These are phyloP conservation scores for Epinotia nisella DNA, from an alignment of 2,888 invertebrate genomes.

Conservation along the genomic window DNA sequence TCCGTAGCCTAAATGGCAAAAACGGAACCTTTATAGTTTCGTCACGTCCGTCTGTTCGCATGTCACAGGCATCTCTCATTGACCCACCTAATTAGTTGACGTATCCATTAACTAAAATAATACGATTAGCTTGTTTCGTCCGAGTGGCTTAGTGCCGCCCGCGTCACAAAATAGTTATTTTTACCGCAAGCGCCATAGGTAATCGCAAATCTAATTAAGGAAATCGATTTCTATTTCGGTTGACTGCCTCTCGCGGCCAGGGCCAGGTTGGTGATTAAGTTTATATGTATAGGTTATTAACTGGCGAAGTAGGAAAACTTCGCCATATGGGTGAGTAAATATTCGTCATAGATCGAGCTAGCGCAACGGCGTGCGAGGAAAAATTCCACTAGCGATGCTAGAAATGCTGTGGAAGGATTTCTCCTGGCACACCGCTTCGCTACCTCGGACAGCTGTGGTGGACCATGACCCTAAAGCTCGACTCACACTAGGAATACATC, in stretches of 20 bases:
- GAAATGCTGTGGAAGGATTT: background rate
- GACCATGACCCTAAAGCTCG: too few relatives aligned
- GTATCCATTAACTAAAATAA: background rate
- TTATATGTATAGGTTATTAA: background rate
- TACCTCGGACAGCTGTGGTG: too few relatives aligned
- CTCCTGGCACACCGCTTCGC: background rate
- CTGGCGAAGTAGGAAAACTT: too few relatives aligned
- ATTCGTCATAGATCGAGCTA: too few relatives aligned
- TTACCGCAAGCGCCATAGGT: constrained; percentile 7
- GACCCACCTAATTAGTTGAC: background rate
- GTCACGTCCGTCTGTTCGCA: too few relatives aligned
- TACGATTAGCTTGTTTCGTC: constrained; percentile 2
- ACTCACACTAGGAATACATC: too few relatives aligned
- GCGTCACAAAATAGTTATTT: constrained; percentile 23
- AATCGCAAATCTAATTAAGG: constrained; percentile 24
- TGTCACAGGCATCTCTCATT: too few relatives aligned
- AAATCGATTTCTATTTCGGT: constrained; percentile 31
- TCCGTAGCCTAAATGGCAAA: too few relatives aligned
- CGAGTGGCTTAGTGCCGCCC: background rate
- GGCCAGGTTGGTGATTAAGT: background rate
- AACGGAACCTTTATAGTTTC: too few relatives aligned
- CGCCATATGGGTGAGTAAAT: too few relatives aligned
- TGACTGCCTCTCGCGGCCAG: constrained; percentile 6
- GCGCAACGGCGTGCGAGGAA: too few relatives aligned
- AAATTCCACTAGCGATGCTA: too few relatives aligned